Evolutionary conservation across 2,888 invertebrate species (phyloP).

Genomic region (Dichetophora obliterata): DNA sequence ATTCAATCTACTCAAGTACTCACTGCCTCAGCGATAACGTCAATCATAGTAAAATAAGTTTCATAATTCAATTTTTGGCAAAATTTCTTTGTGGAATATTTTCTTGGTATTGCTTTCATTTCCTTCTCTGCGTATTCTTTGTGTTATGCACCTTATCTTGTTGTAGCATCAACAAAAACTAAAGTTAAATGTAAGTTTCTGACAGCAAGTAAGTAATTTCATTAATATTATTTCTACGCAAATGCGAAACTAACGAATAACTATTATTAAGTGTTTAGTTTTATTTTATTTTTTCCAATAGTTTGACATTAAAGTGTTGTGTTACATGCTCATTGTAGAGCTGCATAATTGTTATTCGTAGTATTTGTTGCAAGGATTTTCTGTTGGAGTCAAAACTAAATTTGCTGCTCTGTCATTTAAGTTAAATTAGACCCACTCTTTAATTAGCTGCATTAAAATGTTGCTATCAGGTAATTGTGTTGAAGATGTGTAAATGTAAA

Average conservation of each 20-base stretch:
- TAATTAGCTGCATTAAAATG: too few species aligned
- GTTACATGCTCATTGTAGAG: too few species aligned
- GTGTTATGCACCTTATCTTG: neutral
- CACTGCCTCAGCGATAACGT: conserved; percentile 15
- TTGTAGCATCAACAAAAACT: neutral
- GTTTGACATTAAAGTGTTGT: neutral
- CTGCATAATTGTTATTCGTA: too few species aligned
- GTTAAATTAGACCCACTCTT: too few species aligned
- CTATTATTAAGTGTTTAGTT: neutral
- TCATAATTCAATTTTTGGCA: conserved; percentile 24
- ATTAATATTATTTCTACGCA: conserved; percentile 12
- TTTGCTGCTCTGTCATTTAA: too few species aligned
- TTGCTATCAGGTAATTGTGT: too few species aligned
- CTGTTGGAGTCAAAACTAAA: too few species aligned
- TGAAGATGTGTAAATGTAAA: too few species aligned
- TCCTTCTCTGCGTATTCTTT: neutral
- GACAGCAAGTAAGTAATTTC: conserved; percentile 11
- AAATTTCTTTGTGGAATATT: conserved; percentile 18
- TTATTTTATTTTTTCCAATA: neutral
- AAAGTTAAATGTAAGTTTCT: conserved; percentile 8
- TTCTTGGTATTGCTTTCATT: neutral
- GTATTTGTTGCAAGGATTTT: too few species aligned
- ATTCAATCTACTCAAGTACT: too few species aligned
- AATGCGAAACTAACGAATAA: conserved; percentile 15
- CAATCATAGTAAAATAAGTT: conserved; percentile 26